Evolutionary conservation across 2,888 invertebrate species (phyloP).

Genomic region (Cetonia aurata): DNA sequence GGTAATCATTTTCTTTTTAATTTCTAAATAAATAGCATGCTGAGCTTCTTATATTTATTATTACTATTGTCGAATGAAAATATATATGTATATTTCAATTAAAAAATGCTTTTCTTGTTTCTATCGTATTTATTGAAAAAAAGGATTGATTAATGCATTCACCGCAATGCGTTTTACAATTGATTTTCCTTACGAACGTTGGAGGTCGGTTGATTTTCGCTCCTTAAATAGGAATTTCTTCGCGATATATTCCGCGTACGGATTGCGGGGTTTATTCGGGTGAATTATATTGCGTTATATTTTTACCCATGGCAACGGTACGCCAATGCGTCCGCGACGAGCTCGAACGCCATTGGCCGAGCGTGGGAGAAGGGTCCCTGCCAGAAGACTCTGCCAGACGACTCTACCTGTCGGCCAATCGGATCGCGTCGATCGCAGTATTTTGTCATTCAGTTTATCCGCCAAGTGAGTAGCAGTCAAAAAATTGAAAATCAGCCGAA

Average conservation of each 20-base stretch:
- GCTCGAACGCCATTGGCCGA: constrained; percentile 36
- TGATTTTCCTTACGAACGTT: constrained; percentile 16
- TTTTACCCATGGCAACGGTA: constrained; percentile 40
- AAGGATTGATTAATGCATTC: constrained; percentile 7
- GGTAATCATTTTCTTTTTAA: constrained; percentile 55
- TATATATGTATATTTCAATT: neutral
- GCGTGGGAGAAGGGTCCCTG: constrained; percentile 50
- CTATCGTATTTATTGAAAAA: too few species aligned
- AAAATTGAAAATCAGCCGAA: constrained; percentile 64
- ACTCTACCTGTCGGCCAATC: constrained; percentile 62
- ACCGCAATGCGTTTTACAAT: constrained; percentile 37
- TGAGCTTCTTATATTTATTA: neutral
- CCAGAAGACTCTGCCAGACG: constrained; percentile 67
- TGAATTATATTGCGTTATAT: constrained; percentile 3
- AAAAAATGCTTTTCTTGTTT: neutral
- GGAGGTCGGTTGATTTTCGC: neutral
- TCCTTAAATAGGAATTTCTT: neutral
- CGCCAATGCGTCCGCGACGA: constrained; percentile 40
- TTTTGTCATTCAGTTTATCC: constrained; percentile 60
- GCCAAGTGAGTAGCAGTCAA: constrained; percentile 58
- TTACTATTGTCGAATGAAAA: neutral
- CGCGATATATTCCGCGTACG: neutral
- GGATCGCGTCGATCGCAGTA: constrained; percentile 47
- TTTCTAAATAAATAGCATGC: constrained; percentile 43
- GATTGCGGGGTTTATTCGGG: too few species aligned